phyloP scores from a whole-genome alignment of 2,888 invertebrate genomes.

The Lutraria lutraria region DNA sequence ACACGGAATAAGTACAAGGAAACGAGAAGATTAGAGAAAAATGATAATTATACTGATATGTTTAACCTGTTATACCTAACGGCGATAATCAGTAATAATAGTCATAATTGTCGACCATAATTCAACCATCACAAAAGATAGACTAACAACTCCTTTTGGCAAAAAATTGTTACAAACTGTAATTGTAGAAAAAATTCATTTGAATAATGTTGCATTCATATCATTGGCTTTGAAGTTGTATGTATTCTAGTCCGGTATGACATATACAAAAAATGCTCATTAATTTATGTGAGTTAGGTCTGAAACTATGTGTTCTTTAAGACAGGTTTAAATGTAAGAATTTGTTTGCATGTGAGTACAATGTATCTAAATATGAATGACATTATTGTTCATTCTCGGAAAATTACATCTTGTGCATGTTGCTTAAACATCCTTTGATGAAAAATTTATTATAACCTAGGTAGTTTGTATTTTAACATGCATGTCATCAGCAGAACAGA shows the following conservation, averaged over 20 bases:
- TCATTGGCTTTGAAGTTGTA: constrained; percentile 31
- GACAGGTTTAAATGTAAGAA: neutral
- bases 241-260: constrained; percentile 25
- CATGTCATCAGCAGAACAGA: too few relatives aligned
- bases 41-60: neutral
- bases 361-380: neutral
- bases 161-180: constrained; percentile 34
- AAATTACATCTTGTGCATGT: too few relatives aligned
- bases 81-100: constrained; percentile 33
- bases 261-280: constrained; percentile 23
- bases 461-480: too few relatives aligned
- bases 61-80: constrained; percentile 6
- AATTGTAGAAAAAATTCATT: constrained; percentile 21
- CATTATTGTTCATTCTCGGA: too few relatives aligned
- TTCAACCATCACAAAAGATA: constrained; percentile 11
- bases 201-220: constrained; percentile 50
- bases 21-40: neutral
- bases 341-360: neutral
- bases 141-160: constrained; percentile 28
- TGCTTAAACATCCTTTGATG: too few relatives aligned
- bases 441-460: too few relatives aligned
- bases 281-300: constrained; percentile 28
- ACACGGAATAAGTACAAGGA: neutral
- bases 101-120: constrained; percentile 25
- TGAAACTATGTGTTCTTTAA: neutral